A percentile compares a stretch with the other conserved stretches of the same genome.
Evolutionary conservation across 1,140 invertebrate species (phyloP).

Genomic region (Drosophila orena): DNA sequence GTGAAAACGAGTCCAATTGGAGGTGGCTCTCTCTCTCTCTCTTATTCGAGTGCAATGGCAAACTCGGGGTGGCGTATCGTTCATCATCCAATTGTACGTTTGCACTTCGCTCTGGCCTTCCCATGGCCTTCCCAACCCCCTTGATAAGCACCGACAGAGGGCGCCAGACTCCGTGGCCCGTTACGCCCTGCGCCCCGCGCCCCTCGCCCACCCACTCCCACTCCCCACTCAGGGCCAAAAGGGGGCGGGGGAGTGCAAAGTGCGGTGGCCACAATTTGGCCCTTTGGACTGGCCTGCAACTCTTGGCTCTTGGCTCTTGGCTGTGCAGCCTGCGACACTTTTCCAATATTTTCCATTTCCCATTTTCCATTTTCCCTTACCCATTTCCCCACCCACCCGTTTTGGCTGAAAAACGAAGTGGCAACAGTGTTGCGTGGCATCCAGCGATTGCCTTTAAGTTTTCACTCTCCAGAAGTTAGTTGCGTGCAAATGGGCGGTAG

Average conservation of each 20-base stretch:
- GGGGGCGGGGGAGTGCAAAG: conserved; percentile 59
- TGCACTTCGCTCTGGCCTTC: conserved; percentile 66
- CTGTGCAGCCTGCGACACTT: conserved; percentile 58
- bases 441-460: conserved; percentile 40
- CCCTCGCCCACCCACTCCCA: not conserved
- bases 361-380: not conserved
- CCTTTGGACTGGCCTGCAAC: conserved; percentile 52
- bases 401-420: conserved; percentile 52
- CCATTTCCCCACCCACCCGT: not conserved
- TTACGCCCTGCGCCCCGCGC: conserved; percentile 3
- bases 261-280: conserved; percentile 78
- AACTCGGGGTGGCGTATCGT: conserved; percentile 31
- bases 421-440: conserved; percentile 54
- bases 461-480: conserved; percentile 3
- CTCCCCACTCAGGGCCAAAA: not conserved
- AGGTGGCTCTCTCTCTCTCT: conserved; percentile 12
- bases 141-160: conserved; percentile 20
- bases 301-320: conserved; percentile 18
- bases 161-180: conserved; percentile 38
- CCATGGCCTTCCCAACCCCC: conserved; percentile 33
- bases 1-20: conserved; percentile 30
- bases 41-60: conserved; percentile 15
- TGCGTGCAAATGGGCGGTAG: conserved; percentile 64
- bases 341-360: conserved; percentile 49
- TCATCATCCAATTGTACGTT: conserved; percentile 85